Evolutionary conservation across 2,113 vertebrate species (phyloP), one percentile per base, ranked within the genome.

Genomic region (Nannobrachium achirus): DNA sequence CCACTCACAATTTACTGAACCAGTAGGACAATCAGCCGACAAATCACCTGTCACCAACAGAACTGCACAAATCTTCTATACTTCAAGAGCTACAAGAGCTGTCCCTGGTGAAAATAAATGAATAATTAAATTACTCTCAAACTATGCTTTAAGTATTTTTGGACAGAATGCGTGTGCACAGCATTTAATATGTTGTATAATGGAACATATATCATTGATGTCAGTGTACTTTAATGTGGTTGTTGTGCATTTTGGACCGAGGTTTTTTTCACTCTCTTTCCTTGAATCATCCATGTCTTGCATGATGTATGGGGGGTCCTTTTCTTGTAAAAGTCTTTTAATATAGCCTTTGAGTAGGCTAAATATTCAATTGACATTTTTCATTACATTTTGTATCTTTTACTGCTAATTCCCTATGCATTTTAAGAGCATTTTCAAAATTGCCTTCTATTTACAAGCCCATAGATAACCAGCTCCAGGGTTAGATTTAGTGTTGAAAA

Each of bases 371-470:
- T 81, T 76, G 59, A 73, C 66, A 78, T 72, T 69, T 83, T 89
- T 78, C 66, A 90, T 76, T 81, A 80, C 74, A 75, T 48, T 59
- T 65, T 79, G 65, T 69, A 63, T 71, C 14, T 91, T 91, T 92
- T 92, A 91, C 86, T 80, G 75, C 81, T 88, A 83, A 91, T 92
- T 91, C 85, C 70, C 78, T 68, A 73, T 82, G 80, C 59, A 73
- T 78, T 87, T 85, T 86, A 84, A 81, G 74, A 86, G 82, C 77
- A 78, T 66, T 70, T 80, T 70, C 5, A 25, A 89, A 87, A 89
- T 88, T 84, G 83, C 82, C 80, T 83, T 63, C 73, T 87, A 81
- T 92, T 93, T 91, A 93, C 84, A 89, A 89, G 87, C 84, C 67
- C 58, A 71, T 61, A 87, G 86, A 79, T 90, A 87, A 84, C 68